Percentiles rank a stretch among this genome's conserved stretches.
These are phyloP conservation scores for Laupala kohalensis DNA, from an alignment of 1,140 invertebrate species.

Conservation along the genomic window DNA sequence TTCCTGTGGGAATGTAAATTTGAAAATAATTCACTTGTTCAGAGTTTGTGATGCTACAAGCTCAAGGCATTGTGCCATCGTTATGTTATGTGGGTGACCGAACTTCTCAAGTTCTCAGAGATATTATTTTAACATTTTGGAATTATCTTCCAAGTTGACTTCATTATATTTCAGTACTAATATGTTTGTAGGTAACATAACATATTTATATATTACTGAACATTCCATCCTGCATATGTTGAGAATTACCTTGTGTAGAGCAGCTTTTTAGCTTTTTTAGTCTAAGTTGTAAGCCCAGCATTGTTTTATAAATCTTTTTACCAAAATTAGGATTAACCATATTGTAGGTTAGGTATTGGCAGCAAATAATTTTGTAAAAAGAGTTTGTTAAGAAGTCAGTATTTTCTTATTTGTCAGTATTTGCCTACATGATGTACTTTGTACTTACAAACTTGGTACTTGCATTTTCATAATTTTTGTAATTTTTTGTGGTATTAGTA, in stretches of 20 bases:
- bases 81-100: background rate
- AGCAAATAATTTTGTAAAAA: background rate
- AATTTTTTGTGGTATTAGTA: background rate
- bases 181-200: background rate
- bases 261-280: background rate
- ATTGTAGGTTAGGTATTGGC: background rate
- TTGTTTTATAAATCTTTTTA: background rate
- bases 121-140: conserved; percentile 1
- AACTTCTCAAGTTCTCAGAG: background rate
- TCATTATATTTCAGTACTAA: conserved; percentile 1
- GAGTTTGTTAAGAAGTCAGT: background rate
- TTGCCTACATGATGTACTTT: background rate
- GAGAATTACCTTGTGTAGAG: background rate
- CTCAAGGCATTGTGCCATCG: background rate
- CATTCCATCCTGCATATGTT: background rate
- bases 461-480: background rate
- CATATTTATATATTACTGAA: background rate
- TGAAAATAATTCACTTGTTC: background rate
- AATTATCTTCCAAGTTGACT: background rate
- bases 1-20: background rate
- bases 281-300: background rate
- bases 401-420: background rate
- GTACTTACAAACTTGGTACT: background rate
- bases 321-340: background rate
- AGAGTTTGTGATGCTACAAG: background rate